Evolutionary conservation across 2,113 vertebrate species (phyloP), one percentile per base, ranked within the genome.

Genomic region (Rostratula benghalensis): DNA sequence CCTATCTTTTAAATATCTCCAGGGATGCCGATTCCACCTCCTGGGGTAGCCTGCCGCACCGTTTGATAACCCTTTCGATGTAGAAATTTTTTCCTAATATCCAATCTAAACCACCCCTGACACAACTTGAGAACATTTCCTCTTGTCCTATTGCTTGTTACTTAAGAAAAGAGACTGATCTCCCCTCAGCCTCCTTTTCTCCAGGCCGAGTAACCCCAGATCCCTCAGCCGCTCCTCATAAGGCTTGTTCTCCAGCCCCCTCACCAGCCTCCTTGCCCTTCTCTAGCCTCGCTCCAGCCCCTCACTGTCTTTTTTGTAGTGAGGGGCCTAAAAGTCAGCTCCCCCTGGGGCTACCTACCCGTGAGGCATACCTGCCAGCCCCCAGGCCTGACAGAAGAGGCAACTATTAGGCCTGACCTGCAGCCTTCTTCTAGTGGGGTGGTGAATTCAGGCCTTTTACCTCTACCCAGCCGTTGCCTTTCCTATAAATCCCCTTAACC

Each of bases 291-390:
- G 1, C 57, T 59, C 57, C 57, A 59, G 33, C 57, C 9, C 22
- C 57, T 35, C 57, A 59, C 23, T 59, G 57, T n/a, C 57, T 59
- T 15, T 33, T 30, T 19, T 57, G 30, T 21, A 59, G 57, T 9
- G 13, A 59, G 33, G 33, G 57, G 21, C 57, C 33, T 22, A 59
- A 59, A 59, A 59, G 33, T 16, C 48, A 68, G 33, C 63, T 73
- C 69, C 6, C 25, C 70, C 87, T 31, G 1, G 0, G 50, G 41
- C 39, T 27, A 33, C 1, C 3, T 5, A n/a, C 39, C 54, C 6
- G 21, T 16, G 3, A 61, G 27, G n/a, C 54, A 53, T 3, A n/a
- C 16, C 73, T 28, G 23, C 37, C 77, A 68, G 35, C 6, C 3
- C 22, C 50, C 35, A 65, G 33, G 21, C 25, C 45, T 33, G 7